Base-by-base conservation (phyloP, 2,888 invertebrate genomes). In the Frankliniella intonsa region DNA sequence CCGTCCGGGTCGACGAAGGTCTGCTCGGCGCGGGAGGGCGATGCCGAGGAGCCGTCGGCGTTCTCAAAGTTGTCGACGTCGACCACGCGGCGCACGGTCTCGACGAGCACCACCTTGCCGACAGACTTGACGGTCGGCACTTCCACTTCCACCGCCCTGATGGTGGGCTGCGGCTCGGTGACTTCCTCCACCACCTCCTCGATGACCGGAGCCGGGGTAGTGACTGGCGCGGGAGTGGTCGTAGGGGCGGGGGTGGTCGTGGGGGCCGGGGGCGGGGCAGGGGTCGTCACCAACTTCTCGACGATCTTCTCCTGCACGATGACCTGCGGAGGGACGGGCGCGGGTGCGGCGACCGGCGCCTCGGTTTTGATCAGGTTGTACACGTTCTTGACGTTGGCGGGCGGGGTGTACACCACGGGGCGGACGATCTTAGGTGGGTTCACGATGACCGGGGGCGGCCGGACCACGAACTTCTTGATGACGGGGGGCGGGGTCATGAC, bases 101-200 rank as follows among this genome's bases (percentile, higher is more conserved):
- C 69, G 22, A 76, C 69, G 22, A 76, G 22, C 22, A 76, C 69
- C 25, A 76, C 25, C 69, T 76, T 76, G 25, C 69, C 69, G 69
- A 76, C 25, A 22, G 69, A 22, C 69, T 76, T 76, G 69, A 76
- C 22, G 11, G 22, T 22, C 22, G 22, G 22, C 25, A 25, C 25
- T 22, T 76, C 69, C 11, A 25, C 62, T n/a, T 62, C 62, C 11
- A 62, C 62, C 62, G 8, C 62, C 69, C 22, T 76, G 69, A 76
- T 5, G 17, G 14, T 14, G 17, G 14, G 69, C 69, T 8, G 22
- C 69, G 22, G 22, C 22, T 22, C 25, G 69, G 25, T 25, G 9
- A 69, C 69, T 22, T 22, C 69, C 10, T 76, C 69, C 69, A 12
- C 25, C 8, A 25, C 7, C 9, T 22, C 69, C 25, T 76, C 69